These are phyloP conservation scores for Epiblema foenella DNA, from an alignment of 2,888 invertebrate genomes.

Conservation along the genomic window DNA sequence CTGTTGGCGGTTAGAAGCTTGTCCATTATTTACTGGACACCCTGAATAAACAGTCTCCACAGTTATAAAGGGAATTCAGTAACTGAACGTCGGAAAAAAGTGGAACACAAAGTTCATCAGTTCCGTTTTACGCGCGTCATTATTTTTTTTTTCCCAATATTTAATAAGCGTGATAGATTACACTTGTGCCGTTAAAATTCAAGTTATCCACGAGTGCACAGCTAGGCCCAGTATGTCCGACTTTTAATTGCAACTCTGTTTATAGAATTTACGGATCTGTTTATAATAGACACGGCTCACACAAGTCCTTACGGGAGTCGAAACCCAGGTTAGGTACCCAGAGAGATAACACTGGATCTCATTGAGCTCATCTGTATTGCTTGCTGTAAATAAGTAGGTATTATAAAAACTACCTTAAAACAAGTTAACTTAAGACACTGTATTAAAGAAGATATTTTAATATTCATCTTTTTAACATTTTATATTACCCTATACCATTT, in stretches of 20 bases:
- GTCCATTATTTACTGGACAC: neutral
- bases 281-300: neutral
- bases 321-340: neutral
- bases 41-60: neutral
- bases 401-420: no score
- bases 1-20: no score
- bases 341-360: neutral
- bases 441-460: no score
- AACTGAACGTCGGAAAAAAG: neutral
- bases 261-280: neutral
- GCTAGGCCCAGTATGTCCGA: neutral
- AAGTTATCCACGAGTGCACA: neutral
- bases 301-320: neutral
- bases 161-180: slow-evolving; percentile 49
- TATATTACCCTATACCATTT: no score
- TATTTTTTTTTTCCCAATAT: slow-evolving; percentile 47
- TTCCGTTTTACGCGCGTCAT: slow-evolving; percentile 27
- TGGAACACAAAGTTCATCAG: slow-evolving; percentile 1
- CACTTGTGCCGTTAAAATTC: no score
- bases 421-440: no score
- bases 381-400: no score
- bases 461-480: no score
- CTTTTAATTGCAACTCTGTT: neutral
- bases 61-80: neutral
- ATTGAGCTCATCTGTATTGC: neutral